Base-by-base conservation (phyloP, 2,797 vertebrate genomes). In the Hipposideros larvatus region DNA sequence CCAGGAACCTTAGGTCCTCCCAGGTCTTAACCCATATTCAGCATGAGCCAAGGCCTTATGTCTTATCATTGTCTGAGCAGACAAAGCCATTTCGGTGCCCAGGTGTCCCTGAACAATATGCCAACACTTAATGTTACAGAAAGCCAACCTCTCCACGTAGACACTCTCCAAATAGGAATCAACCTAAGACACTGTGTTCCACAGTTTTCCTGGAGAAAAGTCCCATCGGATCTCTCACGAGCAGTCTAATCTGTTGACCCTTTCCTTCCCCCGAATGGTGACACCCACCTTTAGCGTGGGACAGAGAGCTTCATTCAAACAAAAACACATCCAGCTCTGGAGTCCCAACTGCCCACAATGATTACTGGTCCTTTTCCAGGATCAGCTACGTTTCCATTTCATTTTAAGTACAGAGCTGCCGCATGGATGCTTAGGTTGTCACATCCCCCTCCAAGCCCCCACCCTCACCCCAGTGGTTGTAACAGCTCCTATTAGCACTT, bases 261-360 rank as follows among this genome's bases (percentile, higher is more conserved):
- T 68, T 26, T 19, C 28, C 19, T 24, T 63, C 74, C 9, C 65
- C 37, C 65, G 55, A 74, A 48, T 43, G 55, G 87, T 91, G 87
- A 83, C 79, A 85, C 63, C 79, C 61, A 95, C 92, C 95, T 97
- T 97, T 87, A 97, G 21, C 66, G 94, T 31, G 82, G 15, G 43
- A 28, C 70, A 93, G 89, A 94, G n/a, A 71, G 68, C 82, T 96
- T 92, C 78, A 77, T 94, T 95, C 88, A 96, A 96, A 93, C 15
- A 91, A 66, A 95, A 97, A 59, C 46, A 65, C 90, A 91, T 88
- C 75, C 96, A 91, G 93, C 46, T 73, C 87, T 51, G 28, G 57
- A 65, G 57, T 95, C 90, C 55, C 41, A 73, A 70, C 9, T 87
- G 92, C 87, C 93, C 73, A 70, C 96, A 96, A 41, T 80, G 37